Evolutionary conservation across 2,113 vertebrate species (phyloP), one percentile per base, ranked within the genome.

Genomic region (Periophthalmodon schlosseri): DNA sequence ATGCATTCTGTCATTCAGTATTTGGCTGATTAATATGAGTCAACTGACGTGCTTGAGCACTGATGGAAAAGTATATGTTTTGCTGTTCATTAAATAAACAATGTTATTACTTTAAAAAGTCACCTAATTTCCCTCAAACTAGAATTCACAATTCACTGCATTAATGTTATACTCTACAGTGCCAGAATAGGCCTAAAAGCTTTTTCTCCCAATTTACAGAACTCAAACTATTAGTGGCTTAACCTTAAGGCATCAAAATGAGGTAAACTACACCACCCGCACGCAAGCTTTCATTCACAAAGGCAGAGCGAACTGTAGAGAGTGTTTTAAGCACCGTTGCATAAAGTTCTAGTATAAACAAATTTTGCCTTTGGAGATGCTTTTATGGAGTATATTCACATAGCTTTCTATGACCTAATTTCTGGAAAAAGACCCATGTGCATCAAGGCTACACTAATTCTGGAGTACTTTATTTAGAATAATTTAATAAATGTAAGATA

Each of bases 391-490:
- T 28, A 68, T 23, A 44, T 47, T 68, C n/a, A 68, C n/a, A 24
- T 68, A 12, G 39, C 36, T 47, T 54, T 28, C 54, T 50, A 52
- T 82, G 80, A 87, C 80, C 81, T 68, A 77, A 61, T 87, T 90
- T 78, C 58, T 13, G 13, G 36, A 84, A n/a, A 52, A 70, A 77
- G 64, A 72, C n/a, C 16, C 2, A 65, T 36, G 49, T 64, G 65
- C 61, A 66, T 75, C 9, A 49, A 71, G 67, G 74, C 73, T 69
- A 20, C 50, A 68, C 52, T 76, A 72, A 74, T 73, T 52, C 67
- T 66, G 72, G 49, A 78, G 68, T 67, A 49, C n/a, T 72, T 24
- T 10, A 21, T 52, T 20, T 14, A 52, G 49, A 18, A 18, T 4
- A 52, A 52, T 18, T 52, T 0, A 5, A 52, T 20, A 18, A 20